phyloP scores from a whole-genome alignment of 2,797 vertebrate species.

The Pampus argenteus region DNA sequence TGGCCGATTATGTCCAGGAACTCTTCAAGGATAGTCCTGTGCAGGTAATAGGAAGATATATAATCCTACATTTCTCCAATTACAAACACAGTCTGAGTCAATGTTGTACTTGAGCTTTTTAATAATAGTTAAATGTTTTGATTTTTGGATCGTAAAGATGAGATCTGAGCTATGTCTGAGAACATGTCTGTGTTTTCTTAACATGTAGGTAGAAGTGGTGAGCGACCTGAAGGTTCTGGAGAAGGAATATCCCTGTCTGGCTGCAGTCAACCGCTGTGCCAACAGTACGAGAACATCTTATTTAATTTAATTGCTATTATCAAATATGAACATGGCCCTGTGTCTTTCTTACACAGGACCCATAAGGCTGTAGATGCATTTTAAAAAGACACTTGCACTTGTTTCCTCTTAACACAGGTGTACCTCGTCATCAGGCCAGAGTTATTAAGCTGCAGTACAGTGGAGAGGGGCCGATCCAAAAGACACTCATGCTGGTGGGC shows the following conservation, averaged over 20 bases:
- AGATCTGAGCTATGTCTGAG: too few relatives aligned
- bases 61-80: background rate
- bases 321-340: background rate
- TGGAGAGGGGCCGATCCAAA: constrained; percentile 81
- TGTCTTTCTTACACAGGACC: background rate
- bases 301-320: background rate
- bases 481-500: constrained; percentile 87
- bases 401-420: constrained; percentile 64
- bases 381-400: background rate
- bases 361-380: too few relatives aligned
- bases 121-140: background rate
- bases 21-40: constrained; percentile 83
- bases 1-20: constrained; percentile 79
- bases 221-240: constrained; percentile 77
- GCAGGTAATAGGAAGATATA: constrained; percentile 56
- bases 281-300: constrained; percentile 70
- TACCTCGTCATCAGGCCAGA: constrained; percentile 86
- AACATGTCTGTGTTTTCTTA: constrained; percentile 11
- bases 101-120: background rate
- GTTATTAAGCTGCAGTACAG: constrained; percentile 86
- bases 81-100: background rate
- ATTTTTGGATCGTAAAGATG: too few relatives aligned
- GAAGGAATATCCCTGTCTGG: constrained; percentile 87
- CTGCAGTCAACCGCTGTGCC: constrained; percentile 88
- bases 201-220: constrained; percentile 80